Base-by-base conservation (phyloP, 2,113 vertebrate species). In the Zosterops japonicus region DNA sequence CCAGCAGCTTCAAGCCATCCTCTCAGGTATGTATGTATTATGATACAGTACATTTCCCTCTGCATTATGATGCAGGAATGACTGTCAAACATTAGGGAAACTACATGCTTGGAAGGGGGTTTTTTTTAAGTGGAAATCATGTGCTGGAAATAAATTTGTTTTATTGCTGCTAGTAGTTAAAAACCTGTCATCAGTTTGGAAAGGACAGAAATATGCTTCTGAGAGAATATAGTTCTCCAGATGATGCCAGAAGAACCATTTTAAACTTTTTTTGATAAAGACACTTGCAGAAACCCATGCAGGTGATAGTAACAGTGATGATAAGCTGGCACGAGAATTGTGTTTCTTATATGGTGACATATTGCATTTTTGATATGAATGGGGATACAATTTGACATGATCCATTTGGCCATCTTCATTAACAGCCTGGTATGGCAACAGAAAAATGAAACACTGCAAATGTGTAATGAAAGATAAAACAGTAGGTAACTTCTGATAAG, bases 401-500 rank as follows among this genome's bases (percentile, higher is more conserved):
- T 90, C 71, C 46, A 67, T 93, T 95, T 96, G 85, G 75, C 71
- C 75, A 83, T 83, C 88, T 92, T 90, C 89, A 90, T 95, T 77
- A 93, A 67, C 83, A 89, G 44, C 67, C 21, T 29, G 15, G 67
- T 29, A 22, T 61, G 63, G 47, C 71, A 88, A 29, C 8, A 17
- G 76, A 55, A 88, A 96, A 95, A 80, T 88, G 85, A 61, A 83
- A 67, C 64, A 12, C 59, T 86, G 90, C 65, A 88, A 83, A 90
- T 74, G 39, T 70, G 71, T 83, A 88, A 86, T 77, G 83, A 67
- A 89, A 90, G 86, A 90, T 89, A 83, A 92, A 93, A 86, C 88
- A 39, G 59, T 77, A 81, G 68, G 85, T 80, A 83, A 59, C 79
- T 92, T 57, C 85, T 94, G 94, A 94, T 95, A 95, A 96, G 94